Conservation (phyloP, 2,797 vertebrate species). For the Cryptoprocta ferox region DNA sequence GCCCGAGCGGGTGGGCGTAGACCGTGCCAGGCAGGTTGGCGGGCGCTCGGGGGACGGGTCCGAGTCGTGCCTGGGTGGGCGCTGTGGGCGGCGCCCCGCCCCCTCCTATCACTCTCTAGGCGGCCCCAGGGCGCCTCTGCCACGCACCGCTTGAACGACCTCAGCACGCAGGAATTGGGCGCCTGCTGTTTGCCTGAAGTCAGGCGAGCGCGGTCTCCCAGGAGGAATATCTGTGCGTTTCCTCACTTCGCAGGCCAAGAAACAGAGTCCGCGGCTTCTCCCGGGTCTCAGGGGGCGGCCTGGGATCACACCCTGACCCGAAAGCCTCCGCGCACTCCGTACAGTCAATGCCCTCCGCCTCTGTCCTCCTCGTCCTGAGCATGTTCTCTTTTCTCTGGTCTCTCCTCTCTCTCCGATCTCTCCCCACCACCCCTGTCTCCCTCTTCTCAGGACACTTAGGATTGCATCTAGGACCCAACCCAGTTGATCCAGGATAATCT, state of each 20-base stretch:
- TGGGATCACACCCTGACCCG: neutral
- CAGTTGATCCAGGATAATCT: neutral
- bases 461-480: neutral
- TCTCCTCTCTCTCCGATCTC: neutral
- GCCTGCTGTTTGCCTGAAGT: neutral
- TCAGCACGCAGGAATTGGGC: neutral
- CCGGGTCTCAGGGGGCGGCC: neutral
- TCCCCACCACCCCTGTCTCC: too few relatives aligned
- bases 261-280: neutral
- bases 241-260: neutral
- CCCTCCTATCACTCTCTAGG: neutral
- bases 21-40: too few relatives aligned
- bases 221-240: neutral
- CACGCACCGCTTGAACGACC: fast-evolving
- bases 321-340: neutral
- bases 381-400: neutral
- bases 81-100: neutral
- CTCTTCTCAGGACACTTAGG: neutral
- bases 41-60: neutral
- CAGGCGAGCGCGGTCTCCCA: neutral
- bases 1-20: neutral
- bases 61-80: neutral
- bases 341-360: neutral
- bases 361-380: neutral
- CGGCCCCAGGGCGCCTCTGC: neutral